These are phyloP conservation scores for Meiosimyza platycephala DNA, from an alignment of 2,888 invertebrate genomes.

Conservation along the genomic window DNA sequence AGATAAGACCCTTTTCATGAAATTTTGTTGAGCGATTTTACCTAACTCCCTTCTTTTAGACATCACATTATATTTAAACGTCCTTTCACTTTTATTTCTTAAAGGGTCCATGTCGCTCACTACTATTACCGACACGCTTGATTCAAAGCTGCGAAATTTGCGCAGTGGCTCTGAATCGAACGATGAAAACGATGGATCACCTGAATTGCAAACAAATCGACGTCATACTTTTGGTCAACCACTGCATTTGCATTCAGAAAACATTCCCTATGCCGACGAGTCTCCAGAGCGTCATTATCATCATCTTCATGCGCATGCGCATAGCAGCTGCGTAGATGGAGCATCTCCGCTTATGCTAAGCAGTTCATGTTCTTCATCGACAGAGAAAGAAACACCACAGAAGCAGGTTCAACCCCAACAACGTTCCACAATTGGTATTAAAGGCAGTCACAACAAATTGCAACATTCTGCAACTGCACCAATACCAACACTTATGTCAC, in stretches of 20 bases:
- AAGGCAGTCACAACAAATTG: slow-evolving; percentile 52
- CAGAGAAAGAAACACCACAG: slow-evolving; percentile 39
- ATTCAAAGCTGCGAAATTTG: slow-evolving; percentile 82
- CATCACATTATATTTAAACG: slow-evolving; percentile 5
- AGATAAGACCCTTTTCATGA: not conserved
- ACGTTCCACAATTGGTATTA: slow-evolving; percentile 40
- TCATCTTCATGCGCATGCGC: slow-evolving; percentile 40
- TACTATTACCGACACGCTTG: slow-evolving; percentile 85
- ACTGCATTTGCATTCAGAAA: slow-evolving; percentile 68
- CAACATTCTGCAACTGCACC: slow-evolving; percentile 63
- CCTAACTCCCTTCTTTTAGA: not conserved
- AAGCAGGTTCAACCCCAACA: slow-evolving; percentile 31
- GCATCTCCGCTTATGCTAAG: slow-evolving; percentile 56
- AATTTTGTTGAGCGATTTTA: not conserved
- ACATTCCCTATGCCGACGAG: slow-evolving; percentile 80
- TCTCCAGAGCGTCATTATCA: slow-evolving; percentile 70
- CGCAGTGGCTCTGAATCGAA: slow-evolving; percentile 76
- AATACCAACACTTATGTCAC: slow-evolving; percentile 44
- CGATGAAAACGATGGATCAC: slow-evolving; percentile 68
- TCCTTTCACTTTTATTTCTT: not conserved
- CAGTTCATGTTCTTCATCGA: slow-evolving; percentile 57
- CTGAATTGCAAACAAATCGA: slow-evolving; percentile 60
- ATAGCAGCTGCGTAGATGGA: slow-evolving; percentile 47
- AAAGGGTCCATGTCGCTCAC: slow-evolving; percentile 86
- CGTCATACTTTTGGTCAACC: slow-evolving; percentile 64